Base-by-base conservation (phyloP, 2,888 invertebrate species). In the Zaprionus bogoriensis region DNA sequence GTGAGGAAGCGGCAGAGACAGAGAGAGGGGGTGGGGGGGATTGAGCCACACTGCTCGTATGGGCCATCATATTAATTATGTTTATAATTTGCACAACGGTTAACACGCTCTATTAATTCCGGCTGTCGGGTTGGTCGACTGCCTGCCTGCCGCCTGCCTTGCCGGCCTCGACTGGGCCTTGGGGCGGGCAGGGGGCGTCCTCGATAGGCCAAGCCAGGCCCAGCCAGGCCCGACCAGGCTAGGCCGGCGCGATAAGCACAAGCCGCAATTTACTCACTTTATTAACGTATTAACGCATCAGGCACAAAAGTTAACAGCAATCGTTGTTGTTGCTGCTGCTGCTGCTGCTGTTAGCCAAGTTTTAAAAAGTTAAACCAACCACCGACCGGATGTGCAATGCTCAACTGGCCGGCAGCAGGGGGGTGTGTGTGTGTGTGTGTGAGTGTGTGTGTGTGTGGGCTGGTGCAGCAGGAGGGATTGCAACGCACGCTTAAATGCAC, bases 221-320 rank as follows among this genome's bases (percentile, higher is more conserved):
- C n/a, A 32, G 32, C 7, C n/a, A 32, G 58, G 50, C 67, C 70
- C 61, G 5, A n/a, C 25, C 25, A 9, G 7, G n/a, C 5, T 12
- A 12, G 14, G 32, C 7, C 32, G 17, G 4, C 46, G 73, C 77
- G 87, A 86, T 87, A 86, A 88, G 87, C 84, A 74, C 70, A 73
- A 66, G 87, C 82, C 80, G 72, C 87, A 80, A 81, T 85, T 87
- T 87, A 87, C 85, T 85, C 88, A 88, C 81, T 87, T 88, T 88
- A 87, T 87, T 87, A 87, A 84, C 87, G 88, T 87, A 88, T 87
- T 87, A 87, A 87, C 88, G 88, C 87, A 83, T 81, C 84, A 70
- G 69, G 58, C 69, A 65, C 73, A 74, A 74, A 69, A 69, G 74
- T 68, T 61, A 74, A 74, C 70, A 70, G 65, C 67, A 66, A 48